Evolutionary conservation across 2,888 invertebrate species (phyloP).

Genomic region (Sinodicranocentrus sp.): DNA sequence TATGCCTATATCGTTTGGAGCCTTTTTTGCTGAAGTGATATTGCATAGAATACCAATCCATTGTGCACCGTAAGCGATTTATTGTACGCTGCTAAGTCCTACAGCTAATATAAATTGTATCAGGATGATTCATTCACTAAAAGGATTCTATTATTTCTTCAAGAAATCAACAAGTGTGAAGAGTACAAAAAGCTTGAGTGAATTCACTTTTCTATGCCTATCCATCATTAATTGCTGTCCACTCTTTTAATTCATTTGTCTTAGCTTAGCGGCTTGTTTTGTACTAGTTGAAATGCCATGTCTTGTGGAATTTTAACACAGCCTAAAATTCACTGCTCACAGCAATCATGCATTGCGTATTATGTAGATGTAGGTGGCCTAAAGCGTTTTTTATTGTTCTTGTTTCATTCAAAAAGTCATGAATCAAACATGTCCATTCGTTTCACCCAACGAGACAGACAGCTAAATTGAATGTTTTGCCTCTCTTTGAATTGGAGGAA

Average conservation of each 20-base stretch:
- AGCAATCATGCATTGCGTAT: constrained; percentile 43
- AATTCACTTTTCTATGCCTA: constrained; percentile 26
- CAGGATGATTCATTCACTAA: constrained; percentile 61
- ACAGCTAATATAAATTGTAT: constrained; percentile 50
- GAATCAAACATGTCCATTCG: constrained; percentile 59
- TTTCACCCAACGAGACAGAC: constrained; percentile 54
- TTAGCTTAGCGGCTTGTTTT: not conserved
- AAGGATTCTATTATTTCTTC: constrained; percentile 28
- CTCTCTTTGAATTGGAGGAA: constrained; percentile 48
- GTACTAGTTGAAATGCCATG: not conserved
- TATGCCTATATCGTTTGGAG: too few relatives aligned
- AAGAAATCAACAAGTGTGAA: constrained; percentile 59
- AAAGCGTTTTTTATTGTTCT: constrained; percentile 46
- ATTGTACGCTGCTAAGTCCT: constrained; percentile 21
- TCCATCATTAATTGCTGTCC: constrained; percentile 53
- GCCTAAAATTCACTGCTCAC: too few relatives aligned
- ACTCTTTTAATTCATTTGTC: constrained; percentile 30
- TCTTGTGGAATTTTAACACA: too few relatives aligned
- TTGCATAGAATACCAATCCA: constrained; percentile 19
- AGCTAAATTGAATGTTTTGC: constrained; percentile 48
- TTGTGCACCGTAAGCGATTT: not conserved
- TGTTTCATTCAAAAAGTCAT: constrained; percentile 59
- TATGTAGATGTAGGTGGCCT: constrained; percentile 26
- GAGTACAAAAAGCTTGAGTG: constrained; percentile 36
- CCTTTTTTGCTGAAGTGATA: constrained; percentile 11